These are phyloP conservation scores for Falco novaeseelandiae DNA, from an alignment of 2,797 vertebrate species.

Conservation along the genomic window DNA sequence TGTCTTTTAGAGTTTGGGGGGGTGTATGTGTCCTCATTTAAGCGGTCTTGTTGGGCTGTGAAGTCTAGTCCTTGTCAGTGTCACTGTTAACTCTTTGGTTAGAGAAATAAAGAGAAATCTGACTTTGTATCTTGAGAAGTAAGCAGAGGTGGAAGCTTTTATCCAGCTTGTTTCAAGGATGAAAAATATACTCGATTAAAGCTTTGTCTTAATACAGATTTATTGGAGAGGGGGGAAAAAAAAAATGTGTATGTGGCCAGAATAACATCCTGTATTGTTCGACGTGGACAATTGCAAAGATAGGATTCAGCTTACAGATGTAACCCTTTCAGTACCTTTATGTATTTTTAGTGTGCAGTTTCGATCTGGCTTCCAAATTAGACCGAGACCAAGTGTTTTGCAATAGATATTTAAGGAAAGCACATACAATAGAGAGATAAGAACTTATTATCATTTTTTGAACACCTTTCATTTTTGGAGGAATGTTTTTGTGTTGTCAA, in stretches of 20 bases:
- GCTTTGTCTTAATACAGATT: neutral
- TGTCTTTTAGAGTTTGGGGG: neutral
- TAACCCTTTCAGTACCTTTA: neutral
- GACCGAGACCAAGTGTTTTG: neutral
- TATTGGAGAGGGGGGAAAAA: accelerated
- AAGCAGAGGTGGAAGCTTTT: neutral
- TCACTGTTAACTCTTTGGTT: neutral
- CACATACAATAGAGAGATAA: neutral
- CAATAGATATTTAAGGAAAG: neutral
- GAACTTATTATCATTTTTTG: neutral
- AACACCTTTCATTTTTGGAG: constrained; percentile 1
- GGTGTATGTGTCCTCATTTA: neutral
- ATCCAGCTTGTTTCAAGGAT: neutral
- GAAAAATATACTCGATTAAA: neutral
- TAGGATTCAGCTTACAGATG: neutral
- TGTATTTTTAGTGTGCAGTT: neutral
- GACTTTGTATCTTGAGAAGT: neutral
- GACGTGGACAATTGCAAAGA: neutral
- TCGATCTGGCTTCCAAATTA: neutral
- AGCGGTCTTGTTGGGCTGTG: neutral
- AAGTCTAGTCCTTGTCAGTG: neutral
- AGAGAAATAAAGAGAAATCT: neutral
- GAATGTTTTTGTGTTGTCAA: neutral
- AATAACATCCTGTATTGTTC: neutral
- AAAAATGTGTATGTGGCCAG: neutral